Percentiles rank a stretch among this genome's conserved stretches.
These are phyloP conservation scores for Nannoperca obscura DNA, from an alignment of 2,797 vertebrate genomes.

Conservation along the genomic window DNA sequence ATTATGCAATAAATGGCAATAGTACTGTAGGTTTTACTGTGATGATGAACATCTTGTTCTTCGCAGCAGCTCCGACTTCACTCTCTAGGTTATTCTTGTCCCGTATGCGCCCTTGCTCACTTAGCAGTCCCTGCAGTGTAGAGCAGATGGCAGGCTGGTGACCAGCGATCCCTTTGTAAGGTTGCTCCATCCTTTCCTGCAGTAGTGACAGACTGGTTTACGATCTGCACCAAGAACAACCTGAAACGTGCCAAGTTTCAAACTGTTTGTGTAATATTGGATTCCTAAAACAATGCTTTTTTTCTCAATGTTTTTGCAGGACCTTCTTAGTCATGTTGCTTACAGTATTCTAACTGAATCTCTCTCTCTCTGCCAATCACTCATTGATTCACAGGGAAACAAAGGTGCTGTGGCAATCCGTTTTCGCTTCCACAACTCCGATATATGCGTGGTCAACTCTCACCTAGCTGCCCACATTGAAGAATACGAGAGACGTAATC, in stretches of 20 bases:
- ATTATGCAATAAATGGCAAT: background rate
- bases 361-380: constrained; percentile 3
- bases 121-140: constrained; percentile 50
- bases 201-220: constrained; percentile 29
- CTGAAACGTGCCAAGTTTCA: constrained; percentile 22
- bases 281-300: background rate
- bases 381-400: constrained; percentile 88
- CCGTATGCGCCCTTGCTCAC: constrained; percentile 19
- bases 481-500: constrained; percentile 95
- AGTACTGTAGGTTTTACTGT: background rate
- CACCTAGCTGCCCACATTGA: constrained; percentile 95
- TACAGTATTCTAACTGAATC: background rate
- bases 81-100: constrained; percentile 39
- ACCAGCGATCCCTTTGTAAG: constrained; percentile 35
- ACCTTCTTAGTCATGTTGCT: background rate
- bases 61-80: constrained; percentile 10
- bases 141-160: constrained; percentile 49
- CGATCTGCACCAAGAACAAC: constrained; percentile 23
- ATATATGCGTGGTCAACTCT: constrained; percentile 95
- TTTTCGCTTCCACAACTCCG: constrained; percentile 95
- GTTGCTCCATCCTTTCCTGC: constrained; percentile 21
- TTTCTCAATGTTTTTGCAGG: background rate
- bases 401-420: constrained; percentile 95
- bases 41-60: constrained; percentile 15
- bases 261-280: background rate